Evolutionary conservation across 2,113 vertebrate species (phyloP).

Genomic region (Gadus macrocephalus): DNA sequence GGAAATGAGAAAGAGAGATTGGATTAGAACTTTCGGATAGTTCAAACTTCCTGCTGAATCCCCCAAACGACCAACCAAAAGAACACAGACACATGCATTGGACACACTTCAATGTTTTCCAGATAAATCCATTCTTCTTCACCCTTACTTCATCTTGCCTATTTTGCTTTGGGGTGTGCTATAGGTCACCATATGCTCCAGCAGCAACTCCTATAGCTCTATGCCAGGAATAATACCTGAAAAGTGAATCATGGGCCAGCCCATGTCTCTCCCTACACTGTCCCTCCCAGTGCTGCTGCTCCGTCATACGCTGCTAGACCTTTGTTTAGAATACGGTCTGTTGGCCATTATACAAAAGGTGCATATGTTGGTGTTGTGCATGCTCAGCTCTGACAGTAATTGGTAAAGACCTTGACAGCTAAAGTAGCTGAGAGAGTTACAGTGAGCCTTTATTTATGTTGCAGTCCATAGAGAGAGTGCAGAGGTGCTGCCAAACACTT

Average conservation of each 20-base stretch:
- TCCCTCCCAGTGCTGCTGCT: neutral
- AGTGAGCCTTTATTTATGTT: constrained; percentile 78
- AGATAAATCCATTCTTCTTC: neutral
- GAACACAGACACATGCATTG: no score
- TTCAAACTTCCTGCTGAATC: constrained; percentile 99
- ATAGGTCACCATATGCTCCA: no score
- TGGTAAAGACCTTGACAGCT: constrained; percentile 79
- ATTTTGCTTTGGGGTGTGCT: no score
- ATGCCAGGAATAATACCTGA: neutral
- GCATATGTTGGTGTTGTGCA: constrained; percentile 62
- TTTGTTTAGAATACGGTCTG: constrained; percentile 45
- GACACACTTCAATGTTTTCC: neutral
- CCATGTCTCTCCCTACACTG: neutral
- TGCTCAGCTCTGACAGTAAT: constrained; percentile 69
- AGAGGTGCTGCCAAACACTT: constrained; percentile 65
- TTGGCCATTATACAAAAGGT: constrained; percentile 57
- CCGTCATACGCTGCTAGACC: constrained; percentile 16
- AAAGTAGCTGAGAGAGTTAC: constrained; percentile 74
- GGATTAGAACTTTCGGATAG: constrained; percentile 79
- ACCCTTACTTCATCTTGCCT: no score
- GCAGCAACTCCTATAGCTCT: no score
- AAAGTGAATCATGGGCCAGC: neutral
- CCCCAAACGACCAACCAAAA: constrained; percentile 56
- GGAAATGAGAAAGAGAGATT: constrained; percentile 79
- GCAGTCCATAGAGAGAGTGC: constrained; percentile 66